These are phyloP conservation scores for Sparidentex hasta DNA, from an alignment of 2,797 vertebrate species.

Conservation along the genomic window DNA sequence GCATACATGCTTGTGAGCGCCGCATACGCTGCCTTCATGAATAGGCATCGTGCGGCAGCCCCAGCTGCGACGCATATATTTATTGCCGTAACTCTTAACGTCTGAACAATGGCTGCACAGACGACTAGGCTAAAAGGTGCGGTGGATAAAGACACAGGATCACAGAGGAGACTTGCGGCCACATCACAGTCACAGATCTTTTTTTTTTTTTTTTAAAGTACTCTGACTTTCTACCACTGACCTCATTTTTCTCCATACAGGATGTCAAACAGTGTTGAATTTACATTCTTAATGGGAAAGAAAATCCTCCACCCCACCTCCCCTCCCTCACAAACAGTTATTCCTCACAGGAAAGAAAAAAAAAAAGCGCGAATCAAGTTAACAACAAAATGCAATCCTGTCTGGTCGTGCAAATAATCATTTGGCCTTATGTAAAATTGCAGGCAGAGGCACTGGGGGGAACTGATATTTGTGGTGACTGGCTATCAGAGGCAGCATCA, in stretches of 20 bases:
- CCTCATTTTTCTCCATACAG: constrained; percentile 53
- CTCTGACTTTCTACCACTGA: constrained; percentile 44
- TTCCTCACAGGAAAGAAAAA: constrained; percentile 62
- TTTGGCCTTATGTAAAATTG: constrained; percentile 76
- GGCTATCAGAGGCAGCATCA: constrained; percentile 84
- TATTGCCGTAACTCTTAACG: constrained; percentile 84
- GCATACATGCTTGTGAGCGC: constrained; percentile 94
- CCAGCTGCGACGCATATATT: constrained; percentile 88
- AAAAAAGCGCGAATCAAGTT: constrained; percentile 58
- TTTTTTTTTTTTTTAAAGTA: constrained; percentile 39
- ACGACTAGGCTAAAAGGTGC: constrained; percentile 47
- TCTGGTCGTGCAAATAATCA: constrained; percentile 71
- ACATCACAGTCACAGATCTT: constrained; percentile 34
- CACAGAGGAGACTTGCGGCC: constrained; percentile 38
- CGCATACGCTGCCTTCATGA: constrained; percentile 94
- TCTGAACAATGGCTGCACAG: constrained; percentile 51
- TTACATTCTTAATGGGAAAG: constrained; percentile 43
- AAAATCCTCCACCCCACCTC: constrained; percentile 30
- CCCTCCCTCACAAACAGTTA: constrained; percentile 43
- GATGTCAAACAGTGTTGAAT: constrained; percentile 57
- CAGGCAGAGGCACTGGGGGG: constrained; percentile 62
- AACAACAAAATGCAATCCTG: constrained; percentile 76
- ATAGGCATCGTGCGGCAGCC: constrained; percentile 85
- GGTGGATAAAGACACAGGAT: constrained; percentile 48
- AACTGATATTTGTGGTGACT: constrained; percentile 80